These are phyloP conservation scores for Hormiphora californensis DNA, from an alignment of 37 sponge, comb jelly and placozoan species.

Conservation along the genomic window DNA sequence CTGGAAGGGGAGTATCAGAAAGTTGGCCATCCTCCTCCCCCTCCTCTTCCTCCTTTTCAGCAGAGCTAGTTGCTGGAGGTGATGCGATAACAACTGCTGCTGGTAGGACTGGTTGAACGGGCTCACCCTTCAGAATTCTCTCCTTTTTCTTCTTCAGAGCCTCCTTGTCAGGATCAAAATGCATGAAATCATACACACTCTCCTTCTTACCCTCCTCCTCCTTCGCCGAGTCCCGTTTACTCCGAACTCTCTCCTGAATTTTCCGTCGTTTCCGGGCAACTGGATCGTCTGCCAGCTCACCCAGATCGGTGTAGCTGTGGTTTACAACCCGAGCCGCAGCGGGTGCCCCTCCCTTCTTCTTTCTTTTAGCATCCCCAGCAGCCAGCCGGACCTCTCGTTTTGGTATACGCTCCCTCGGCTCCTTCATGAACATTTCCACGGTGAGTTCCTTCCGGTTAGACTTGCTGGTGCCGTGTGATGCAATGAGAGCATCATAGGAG, in stretches of 20 bases:
- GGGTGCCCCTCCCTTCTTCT: neutral
- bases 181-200: conserved; percentile 39
- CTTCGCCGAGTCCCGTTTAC: conserved; percentile 28
- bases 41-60: conserved; percentile 15
- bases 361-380: neutral
- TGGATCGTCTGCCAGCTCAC: conserved; percentile 10
- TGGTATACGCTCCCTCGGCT: neutral
- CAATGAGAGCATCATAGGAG: conserved; percentile 41
- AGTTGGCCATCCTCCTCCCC: neutral
- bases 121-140: neutral
- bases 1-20: neutral
- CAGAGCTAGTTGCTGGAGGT: too few relatives aligned
- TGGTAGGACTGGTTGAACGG: too few relatives aligned
- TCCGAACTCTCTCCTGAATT: conserved; percentile 46
- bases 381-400: neutral
- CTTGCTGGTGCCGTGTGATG: conserved; percentile 51
- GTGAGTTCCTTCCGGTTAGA: neutral
- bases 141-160: conserved; percentile 27
- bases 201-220: neutral
- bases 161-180: conserved; percentile 38
- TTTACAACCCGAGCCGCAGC: neutral
- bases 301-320: conserved; percentile 11
- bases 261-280: conserved; percentile 33
- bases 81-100: neutral
- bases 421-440: neutral